A percentile compares a stretch with the other conserved stretches of the same genome.
These are phyloP conservation scores for Ectobius pallidus DNA, from an alignment of 2,888 invertebrate species.

Conservation along the genomic window DNA sequence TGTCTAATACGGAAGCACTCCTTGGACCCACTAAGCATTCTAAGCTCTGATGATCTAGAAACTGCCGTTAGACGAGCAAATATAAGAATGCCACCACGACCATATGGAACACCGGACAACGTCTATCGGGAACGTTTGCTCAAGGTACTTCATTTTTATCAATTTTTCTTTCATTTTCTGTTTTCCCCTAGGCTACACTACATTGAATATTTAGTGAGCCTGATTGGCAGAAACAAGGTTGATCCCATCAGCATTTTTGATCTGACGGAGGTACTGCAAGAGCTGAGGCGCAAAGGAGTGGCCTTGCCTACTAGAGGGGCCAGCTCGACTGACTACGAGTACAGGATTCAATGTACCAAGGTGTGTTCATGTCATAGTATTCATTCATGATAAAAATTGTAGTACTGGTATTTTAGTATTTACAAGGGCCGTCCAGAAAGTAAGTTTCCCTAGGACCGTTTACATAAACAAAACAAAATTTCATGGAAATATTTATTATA, in stretches of 20 bases:
- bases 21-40: conserved; percentile 78
- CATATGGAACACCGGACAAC: conserved; percentile 73
- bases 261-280: conserved; percentile 84
- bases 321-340: conserved; percentile 83
- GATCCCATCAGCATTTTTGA: conserved; percentile 91
- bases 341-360: conserved; percentile 84
- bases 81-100: conserved; percentile 73
- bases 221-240: conserved; percentile 80
- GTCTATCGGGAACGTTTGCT: conserved; percentile 67
- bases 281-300: conserved; percentile 83
- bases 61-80: conserved; percentile 78
- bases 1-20: conserved; percentile 71
- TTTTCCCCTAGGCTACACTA: conserved; percentile 78
- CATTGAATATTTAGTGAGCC: conserved; percentile 91
- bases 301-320: conserved; percentile 81
- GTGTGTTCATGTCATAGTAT: conserved; percentile 61
- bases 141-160: conserved; percentile 70
- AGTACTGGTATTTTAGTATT: neutral
- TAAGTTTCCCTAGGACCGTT: too few species aligned
- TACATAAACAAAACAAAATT: too few species aligned
- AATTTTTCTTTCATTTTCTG: too few species aligned
- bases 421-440: too few species aligned
- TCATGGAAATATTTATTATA: too few species aligned
- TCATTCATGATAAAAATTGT: neutral
- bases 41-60: conserved; percentile 82